Base-by-base conservation (phyloP, 1,140 invertebrate species). In the Rhizoglyphus robini region DNA sequence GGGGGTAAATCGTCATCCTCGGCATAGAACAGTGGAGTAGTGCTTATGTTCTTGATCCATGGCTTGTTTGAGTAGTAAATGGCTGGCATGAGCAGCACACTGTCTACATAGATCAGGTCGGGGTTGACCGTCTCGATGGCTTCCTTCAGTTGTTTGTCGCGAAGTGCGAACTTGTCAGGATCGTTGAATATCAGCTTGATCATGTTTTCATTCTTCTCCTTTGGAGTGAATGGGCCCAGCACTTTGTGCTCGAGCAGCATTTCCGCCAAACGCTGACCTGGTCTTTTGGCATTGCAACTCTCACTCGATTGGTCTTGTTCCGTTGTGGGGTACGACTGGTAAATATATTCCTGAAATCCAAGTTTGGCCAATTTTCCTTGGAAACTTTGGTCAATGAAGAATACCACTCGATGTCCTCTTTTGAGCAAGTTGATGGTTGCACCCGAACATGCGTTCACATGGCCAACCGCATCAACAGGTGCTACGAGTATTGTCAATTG, bases 1-100 rank as follows among this genome's bases (percentile, higher is more conserved):
- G 31, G 61, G 4, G 34, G 38, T 11, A 63, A 11, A n/a, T 63
- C 27, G 20, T n/a, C n/a, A 47, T 20, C n/a, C 8, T 60, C 5
- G n/a, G n/a, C 11, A 23, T 29, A 46, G n/a, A 20, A 51, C 49
- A 51, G 61, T 29, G 61, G 61, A 20, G 61, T 23, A 13, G 61
- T 31, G 4, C n/a, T 29, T 20, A 47, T 29, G 5, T 29, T 8
- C 25, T 31, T 13, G 20, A 46, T 48, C 61, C 61, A 63, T 47
- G 61, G 61, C 15, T 11, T 63, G 11, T 11, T 20, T 5, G 34
- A 38, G 27, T 31, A 11, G 25, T 51, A n/a, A 20, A n/a, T 27
- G 5, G 49, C 5, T 20, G n/a, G n/a, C 25, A n/a, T n/a, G n/a
- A 51, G 11, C 20, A 11, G 11, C 8, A 11, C 15, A 23, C 15